Conservation (phyloP, 2,888 invertebrate genomes). For the Troilus luridus region DNA sequence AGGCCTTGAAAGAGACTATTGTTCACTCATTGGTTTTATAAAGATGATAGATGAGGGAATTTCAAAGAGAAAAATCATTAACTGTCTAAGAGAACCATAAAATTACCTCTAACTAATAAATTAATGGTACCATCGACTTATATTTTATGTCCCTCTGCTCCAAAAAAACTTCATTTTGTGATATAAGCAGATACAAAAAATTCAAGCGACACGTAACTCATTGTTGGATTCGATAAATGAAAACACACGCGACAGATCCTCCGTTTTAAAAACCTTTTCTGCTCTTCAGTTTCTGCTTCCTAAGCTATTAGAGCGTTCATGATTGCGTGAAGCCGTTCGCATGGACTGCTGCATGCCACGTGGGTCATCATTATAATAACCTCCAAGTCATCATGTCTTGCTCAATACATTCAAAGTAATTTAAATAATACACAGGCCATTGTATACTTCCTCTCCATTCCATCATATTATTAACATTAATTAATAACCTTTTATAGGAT, state of each 20-base stretch:
- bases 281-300: neutral
- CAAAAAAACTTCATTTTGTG: too few species aligned
- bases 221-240: neutral
- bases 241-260: neutral
- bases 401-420: neutral
- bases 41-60: too few species aligned
- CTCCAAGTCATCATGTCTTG: constrained; percentile 4
- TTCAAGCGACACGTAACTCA: neutral
- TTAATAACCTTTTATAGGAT: neutral
- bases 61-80: too few species aligned
- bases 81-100: too few species aligned
- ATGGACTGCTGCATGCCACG: constrained; percentile 13
- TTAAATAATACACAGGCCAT: neutral
- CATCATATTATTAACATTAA: neutral
- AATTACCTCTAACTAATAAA: too few species aligned
- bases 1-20: too few species aligned
- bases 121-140: too few species aligned
- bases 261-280: neutral
- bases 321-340: constrained; percentile 27
- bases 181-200: neutral
- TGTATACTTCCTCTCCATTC: neutral
- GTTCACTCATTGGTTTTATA: too few species aligned
- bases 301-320: neutral
- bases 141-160: too few species aligned
- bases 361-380: constrained; percentile 30